Base-by-base conservation (phyloP, 2,797 vertebrate species). In the Macropodus opercularis region DNA sequence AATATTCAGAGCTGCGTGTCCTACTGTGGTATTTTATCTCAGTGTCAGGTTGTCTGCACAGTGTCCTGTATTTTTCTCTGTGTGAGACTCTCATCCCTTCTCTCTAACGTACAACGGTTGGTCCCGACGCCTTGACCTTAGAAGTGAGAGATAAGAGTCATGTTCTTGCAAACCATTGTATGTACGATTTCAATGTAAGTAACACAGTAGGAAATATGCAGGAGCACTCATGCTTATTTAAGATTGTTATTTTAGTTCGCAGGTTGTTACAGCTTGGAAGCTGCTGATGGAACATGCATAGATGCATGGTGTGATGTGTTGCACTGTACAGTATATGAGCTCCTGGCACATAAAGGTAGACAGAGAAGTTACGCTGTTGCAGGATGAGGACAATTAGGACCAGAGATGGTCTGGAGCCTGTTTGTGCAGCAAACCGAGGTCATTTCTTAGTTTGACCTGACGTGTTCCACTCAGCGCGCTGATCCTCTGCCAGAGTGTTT, bases 401-500 rank as follows among this genome's bases (percentile, higher is more conserved):
- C 26, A 26, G 41, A 63, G 36, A 51, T 12, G 9, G 59, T 31
- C 77, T 63, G 60, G 26, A 62, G 69, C 49, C 2, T 59, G 54
- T 8, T 17, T 44, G 26, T 57, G 35, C 11, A 11, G 12, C 44
- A 26, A 41, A 58, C 42, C 42, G 22, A 49, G 54, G 23, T 64
- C 36, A 48, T n/a, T 17, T 70, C 70, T 57, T 26, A 51, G 40
- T 75, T 50, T 55, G 57, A 56, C 44, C 74, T 63, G 22, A 74
- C 77, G 49, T 55, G 72, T 81, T 84, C 75, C 69, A 60, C 44
- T 40, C 5, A 1, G 5, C 65, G 53, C 26, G 59, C 56, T 53
- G 19, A 72, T 60, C 63, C 52, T 36, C 46, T 57, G n/a, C 22
- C 60, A 41, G 39, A 64, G 76, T 84, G 78, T 86, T 85, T 80